Base-by-base conservation (phyloP, 2,113 vertebrate species). In the Abramis brama region DNA sequence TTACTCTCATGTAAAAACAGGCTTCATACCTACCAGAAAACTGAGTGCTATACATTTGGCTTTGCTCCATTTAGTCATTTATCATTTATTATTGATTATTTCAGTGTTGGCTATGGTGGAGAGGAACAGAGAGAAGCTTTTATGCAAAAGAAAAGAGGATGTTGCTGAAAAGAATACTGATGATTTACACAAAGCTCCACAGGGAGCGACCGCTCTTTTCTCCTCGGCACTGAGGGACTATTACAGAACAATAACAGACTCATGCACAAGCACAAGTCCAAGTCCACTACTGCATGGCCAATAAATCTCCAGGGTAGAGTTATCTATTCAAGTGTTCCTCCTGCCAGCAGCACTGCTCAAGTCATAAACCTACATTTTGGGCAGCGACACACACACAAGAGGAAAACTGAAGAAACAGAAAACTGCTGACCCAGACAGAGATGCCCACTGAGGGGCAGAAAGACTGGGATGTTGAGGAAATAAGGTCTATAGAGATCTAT, bases 321-420 rank as follows among this genome's bases (percentile, higher is more conserved):
- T 70, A 83, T 78, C 80, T 83, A 33, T 70, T 78, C n/a, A 36
- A 76, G 85, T 68, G 47, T 75, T 86, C 4, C 79, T 77, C 79
- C 17, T 66, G 47, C 79, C n/a, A 55, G 47, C 5, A 77, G n/a
- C 17, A 33, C 71, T 77, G 80, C 52, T 47, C 62, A 83, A 83
- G 27, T 45, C 80, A 87, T 87, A 70, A 87, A 78, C 62, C 62
- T 47, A 83, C 74, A 83, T 78, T 2, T 47, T 50, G 76, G 39
- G n/a, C 79, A 33, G 50, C 30, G 1, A 11, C 23, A 33, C 45
- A 83, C 47, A 60, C 47, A 82, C 17, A 33, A 60, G n/a, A 15
- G 27, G 23, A 68, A 85, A 68, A 11, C 47, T 25, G 62, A 36
- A 36, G 36, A 77, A 21, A 68, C 27, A 73, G 30, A 83, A 1